These are phyloP conservation scores for Drosophila simulans DNA, from an alignment of 1,140 invertebrate species.

Conservation along the genomic window DNA sequence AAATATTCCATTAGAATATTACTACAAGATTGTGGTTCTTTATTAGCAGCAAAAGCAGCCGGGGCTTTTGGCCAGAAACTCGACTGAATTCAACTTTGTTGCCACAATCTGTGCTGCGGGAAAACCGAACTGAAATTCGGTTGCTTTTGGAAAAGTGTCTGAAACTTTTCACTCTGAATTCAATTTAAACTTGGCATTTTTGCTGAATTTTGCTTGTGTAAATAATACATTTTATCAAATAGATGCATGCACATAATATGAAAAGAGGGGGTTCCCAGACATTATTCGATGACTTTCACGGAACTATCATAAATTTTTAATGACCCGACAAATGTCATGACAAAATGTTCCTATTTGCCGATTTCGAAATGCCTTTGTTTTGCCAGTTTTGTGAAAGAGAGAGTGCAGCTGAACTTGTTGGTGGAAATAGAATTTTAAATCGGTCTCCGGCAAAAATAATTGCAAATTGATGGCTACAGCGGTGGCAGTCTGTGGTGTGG, in stretches of 20 bases:
- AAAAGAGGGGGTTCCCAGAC: conserved; percentile 15
- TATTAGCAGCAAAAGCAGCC: conserved; percentile 39
- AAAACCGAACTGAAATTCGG: conserved; percentile 15
- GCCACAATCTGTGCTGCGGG: conserved; percentile 17
- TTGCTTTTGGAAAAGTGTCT: conserved; percentile 1
- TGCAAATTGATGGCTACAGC: conserved; percentile 69
- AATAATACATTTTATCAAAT: conserved; percentile 24
- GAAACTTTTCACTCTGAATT: background rate
- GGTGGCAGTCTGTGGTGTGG: conserved; percentile 10
- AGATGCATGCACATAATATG: background rate
- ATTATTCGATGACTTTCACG: conserved; percentile 21
- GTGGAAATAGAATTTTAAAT: conserved; percentile 72
- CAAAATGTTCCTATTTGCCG: conserved; percentile 48
- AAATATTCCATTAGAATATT: conserved; percentile 84
- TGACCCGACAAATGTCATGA: conserved; percentile 50
- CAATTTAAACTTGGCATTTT: conserved; percentile 24
- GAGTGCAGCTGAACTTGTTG: conserved; percentile 47
- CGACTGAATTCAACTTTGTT: conserved; percentile 44
- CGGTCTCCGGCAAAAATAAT: conserved; percentile 60
- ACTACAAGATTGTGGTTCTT: conserved; percentile 83
- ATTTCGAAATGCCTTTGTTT: conserved; percentile 42
- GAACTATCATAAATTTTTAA: conserved; percentile 61
- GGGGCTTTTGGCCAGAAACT: conserved; percentile 36
- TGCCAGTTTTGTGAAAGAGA: conserved; percentile 1
- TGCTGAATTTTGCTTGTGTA: conserved; percentile 10